A percentile compares a stretch with the other conserved stretches of the same genome.
Evolutionary conservation across 2,888 invertebrate genomes (phyloP).

Genomic region (Hypomecis punctinalis): DNA sequence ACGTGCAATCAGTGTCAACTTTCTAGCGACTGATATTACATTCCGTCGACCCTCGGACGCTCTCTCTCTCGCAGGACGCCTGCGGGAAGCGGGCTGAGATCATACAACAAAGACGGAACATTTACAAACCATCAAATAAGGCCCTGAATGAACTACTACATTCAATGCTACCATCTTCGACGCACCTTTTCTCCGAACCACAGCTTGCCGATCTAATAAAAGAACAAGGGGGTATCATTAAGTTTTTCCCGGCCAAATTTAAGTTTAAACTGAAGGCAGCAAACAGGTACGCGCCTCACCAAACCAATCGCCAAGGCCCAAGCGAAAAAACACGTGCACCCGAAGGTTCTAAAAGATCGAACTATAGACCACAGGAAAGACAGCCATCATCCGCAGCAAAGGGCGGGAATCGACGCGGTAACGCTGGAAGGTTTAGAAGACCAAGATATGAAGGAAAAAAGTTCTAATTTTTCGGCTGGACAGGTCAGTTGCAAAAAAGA

Average conservation of each 20-base stretch:
- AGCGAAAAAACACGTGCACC: background rate
- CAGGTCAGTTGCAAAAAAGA: too few species aligned
- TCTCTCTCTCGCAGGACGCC: too few species aligned
- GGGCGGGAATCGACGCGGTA: background rate
- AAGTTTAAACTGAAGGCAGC: background rate
- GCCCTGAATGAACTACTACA: too few species aligned
- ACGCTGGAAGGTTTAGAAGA: too few species aligned
- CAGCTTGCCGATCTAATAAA: too few species aligned
- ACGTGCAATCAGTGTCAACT: background rate
- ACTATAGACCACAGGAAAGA: constrained; percentile 2
- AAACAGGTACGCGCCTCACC: background rate
- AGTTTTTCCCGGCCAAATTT: constrained; percentile 1
- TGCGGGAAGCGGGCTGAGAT: background rate
- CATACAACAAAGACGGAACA: background rate
- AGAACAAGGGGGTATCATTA: background rate
- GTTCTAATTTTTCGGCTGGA: constrained; percentile 1
- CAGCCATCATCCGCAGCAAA: background rate
- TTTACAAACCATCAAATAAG: background rate
- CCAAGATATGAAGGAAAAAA: background rate
- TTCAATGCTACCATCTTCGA: too few species aligned
- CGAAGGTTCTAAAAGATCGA: background rate
- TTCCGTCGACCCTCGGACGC: background rate
- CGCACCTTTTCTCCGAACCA: too few species aligned
- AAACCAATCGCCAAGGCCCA: too few species aligned
- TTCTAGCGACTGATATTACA: background rate